These are phyloP conservation scores for Alethe diademata DNA, from an alignment of 2,113 vertebrate genomes.

Conservation along the genomic window DNA sequence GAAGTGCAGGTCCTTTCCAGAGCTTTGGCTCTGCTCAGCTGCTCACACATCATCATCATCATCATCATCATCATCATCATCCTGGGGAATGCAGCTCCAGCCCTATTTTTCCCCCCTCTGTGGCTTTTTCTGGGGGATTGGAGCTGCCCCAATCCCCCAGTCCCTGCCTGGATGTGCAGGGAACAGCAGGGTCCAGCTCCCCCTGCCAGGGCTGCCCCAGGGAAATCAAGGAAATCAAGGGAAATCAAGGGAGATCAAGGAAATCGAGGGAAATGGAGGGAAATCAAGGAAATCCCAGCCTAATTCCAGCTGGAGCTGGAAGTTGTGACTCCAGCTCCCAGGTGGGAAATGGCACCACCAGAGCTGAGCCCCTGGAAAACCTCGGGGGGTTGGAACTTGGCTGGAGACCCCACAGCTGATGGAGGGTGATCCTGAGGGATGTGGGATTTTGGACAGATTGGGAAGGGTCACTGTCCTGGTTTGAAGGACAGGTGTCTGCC, in stretches of 20 bases:
- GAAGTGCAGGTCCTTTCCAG: background rate
- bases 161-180: background rate
- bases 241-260: too few species aligned
- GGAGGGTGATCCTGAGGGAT: background rate
- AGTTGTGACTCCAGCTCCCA: background rate
- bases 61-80: background rate
- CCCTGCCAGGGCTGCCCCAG: background rate
- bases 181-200: background rate
- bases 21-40: conserved; percentile 1
- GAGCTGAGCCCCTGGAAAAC: background rate
- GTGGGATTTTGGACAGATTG: background rate
- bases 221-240: too few species aligned
- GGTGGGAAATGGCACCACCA: background rate
- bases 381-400: fast-evolving
- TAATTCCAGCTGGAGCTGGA: background rate
- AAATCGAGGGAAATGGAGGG: too few species aligned
- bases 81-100: background rate
- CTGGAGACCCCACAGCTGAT: background rate
- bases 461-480: background rate
- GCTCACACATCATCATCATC: background rate
- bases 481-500: too few species aligned
- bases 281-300: background rate
- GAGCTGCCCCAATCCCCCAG: background rate
- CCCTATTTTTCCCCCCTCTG: background rate
- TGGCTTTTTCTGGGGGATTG: background rate